These are phyloP conservation scores for Spermophilus dauricus DNA, from an alignment of 2,113 vertebrate genomes.

Conservation along the genomic window DNA sequence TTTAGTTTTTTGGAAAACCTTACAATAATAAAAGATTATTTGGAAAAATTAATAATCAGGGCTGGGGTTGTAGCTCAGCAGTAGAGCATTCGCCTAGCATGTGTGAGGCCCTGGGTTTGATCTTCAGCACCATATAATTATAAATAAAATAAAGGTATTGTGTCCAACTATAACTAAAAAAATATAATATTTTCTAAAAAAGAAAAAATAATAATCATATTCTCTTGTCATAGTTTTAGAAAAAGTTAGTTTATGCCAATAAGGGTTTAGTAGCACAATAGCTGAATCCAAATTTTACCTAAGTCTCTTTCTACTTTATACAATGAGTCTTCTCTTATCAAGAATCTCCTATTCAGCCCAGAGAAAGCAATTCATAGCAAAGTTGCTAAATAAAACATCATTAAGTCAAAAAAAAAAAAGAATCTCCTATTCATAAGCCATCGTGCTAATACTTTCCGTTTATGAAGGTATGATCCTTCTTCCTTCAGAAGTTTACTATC, in stretches of 20 bases:
- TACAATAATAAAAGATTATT: constrained; percentile 30
- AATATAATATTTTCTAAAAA: no score
- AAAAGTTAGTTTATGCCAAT: constrained; percentile 34
- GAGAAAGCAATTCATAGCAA: no score
- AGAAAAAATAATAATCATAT: background rate
- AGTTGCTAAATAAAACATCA: no score
- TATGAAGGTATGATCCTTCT: background rate
- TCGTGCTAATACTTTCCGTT: background rate
- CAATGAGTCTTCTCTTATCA: background rate
- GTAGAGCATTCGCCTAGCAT: no score
- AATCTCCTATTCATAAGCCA: background rate
- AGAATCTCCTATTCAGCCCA: background rate
- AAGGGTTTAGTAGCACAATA: constrained; percentile 15
- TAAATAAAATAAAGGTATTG: no score
- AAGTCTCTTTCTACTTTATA: background rate
- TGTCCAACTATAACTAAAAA: no score
- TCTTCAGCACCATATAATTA: no score
- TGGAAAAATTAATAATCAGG: constrained; percentile 12
- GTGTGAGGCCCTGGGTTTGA: no score
- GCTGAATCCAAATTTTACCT: constrained; percentile 9
- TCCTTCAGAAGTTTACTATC: background rate
- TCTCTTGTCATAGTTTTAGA: constrained; percentile 52
- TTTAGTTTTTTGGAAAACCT: constrained; percentile 67
- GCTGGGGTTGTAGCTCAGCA: no score
- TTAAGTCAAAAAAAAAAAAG: background rate